Percentiles rank a stretch among this genome's conserved stretches.
phyloP scores from a whole-genome alignment of 2,797 vertebrate genomes.

The Percopsis omiscomaycus region DNA sequence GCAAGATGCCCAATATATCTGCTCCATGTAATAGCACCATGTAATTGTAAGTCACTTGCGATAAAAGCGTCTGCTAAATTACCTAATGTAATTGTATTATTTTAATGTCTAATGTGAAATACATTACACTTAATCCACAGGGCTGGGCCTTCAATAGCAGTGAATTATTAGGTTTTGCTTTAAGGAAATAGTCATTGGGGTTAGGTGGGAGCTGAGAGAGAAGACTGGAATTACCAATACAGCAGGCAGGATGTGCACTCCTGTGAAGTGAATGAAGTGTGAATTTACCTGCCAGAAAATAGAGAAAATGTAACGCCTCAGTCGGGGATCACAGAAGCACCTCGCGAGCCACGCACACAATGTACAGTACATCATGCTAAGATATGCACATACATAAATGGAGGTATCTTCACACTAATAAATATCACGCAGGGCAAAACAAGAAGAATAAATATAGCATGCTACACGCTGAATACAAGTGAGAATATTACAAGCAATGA shows the following conservation, averaged over 20 bases:
- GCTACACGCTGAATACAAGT: too few species aligned
- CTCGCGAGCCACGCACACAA: constrained; percentile 6
- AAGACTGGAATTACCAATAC: constrained; percentile 22
- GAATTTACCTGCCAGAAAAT: constrained; percentile 47
- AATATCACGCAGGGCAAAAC: too few species aligned
- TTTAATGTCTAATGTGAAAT: too few species aligned
- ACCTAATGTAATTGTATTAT: too few species aligned
- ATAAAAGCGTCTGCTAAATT: too few species aligned
- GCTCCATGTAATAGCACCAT: too few species aligned
- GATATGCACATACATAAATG: background rate
- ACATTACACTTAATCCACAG: background rate
- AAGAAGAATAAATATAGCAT: too few species aligned
- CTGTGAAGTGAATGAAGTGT: constrained; percentile 39
- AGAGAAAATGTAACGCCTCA: constrained; percentile 50
- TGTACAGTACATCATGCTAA: background rate
- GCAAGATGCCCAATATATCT: too few species aligned
- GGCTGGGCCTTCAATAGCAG: background rate
- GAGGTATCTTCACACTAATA: too few species aligned
- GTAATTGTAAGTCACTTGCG: too few species aligned
- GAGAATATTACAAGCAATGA: too few species aligned
- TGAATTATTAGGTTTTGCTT: constrained; percentile 8
- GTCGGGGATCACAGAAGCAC: constrained; percentile 34
- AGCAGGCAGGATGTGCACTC: constrained; percentile 33
- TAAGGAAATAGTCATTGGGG: constrained; percentile 28
- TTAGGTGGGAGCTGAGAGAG: constrained; percentile 10